These are phyloP conservation scores for Chelmon rostratus DNA, from an alignment of 2,797 vertebrate species.

Conservation along the genomic window DNA sequence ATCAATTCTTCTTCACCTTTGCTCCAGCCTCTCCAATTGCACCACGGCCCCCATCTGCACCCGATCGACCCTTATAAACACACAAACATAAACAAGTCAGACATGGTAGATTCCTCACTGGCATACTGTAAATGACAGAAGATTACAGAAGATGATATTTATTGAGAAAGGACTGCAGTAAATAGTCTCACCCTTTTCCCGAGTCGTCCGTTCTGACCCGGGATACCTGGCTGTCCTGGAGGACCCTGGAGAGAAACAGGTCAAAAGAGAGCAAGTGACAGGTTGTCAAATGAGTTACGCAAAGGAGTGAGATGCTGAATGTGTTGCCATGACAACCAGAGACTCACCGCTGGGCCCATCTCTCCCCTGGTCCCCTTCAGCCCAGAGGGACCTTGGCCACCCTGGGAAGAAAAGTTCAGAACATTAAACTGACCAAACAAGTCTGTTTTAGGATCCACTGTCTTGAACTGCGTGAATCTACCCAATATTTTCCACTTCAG, in stretches of 20 bases:
- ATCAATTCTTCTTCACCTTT: constrained; percentile 87
- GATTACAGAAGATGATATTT: neutral
- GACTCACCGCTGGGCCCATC: constrained; percentile 89
- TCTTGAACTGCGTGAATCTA: neutral
- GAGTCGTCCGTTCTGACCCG: constrained; percentile 90
- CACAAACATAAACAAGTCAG: constrained; percentile 9
- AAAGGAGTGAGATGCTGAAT: neutral
- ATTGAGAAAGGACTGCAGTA: neutral
- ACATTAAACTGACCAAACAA: neutral
- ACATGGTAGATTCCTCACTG: neutral
- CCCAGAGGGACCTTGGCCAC: constrained; percentile 88
- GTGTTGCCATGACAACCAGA: constrained; percentile 19
- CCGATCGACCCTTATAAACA: constrained; percentile 90
- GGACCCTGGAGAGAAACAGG: constrained; percentile 86
- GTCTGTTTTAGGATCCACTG: neutral
- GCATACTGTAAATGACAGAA: neutral
- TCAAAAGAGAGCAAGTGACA: neutral
- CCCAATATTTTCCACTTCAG: neutral
- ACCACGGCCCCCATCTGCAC: constrained; percentile 92
- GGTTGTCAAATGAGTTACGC: neutral
- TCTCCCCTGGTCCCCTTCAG: constrained; percentile 92
- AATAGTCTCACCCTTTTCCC: constrained; percentile 90
- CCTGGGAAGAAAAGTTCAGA: constrained; percentile 78
- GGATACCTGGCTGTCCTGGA: constrained; percentile 87
- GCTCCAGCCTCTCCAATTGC: constrained; percentile 92